Evolutionary conservation across 2,797 vertebrate genomes (phyloP).

Genomic region (Oreortyx pictus): DNA sequence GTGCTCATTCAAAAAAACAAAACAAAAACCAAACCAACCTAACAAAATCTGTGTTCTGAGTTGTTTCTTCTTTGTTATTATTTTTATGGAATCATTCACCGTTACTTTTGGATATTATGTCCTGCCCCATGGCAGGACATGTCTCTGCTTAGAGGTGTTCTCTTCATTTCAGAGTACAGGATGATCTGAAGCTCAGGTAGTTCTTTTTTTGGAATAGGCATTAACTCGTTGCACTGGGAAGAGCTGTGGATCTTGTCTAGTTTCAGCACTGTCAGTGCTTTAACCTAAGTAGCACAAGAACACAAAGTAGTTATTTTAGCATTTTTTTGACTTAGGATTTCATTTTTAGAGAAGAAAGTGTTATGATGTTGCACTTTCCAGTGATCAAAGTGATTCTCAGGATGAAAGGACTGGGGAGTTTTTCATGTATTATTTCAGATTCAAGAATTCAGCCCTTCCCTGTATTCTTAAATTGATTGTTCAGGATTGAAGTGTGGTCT

Average conservation of each 20-base stretch:
- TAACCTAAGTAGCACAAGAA: neutral
- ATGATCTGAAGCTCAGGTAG: accelerated
- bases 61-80: neutral
- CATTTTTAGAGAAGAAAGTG: neutral
- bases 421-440: neutral
- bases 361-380: neutral
- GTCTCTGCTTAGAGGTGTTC: neutral
- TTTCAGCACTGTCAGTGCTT: neutral
- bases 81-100: neutral
- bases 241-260: neutral
- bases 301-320: neutral
- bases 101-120: neutral
- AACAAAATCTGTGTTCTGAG: neutral
- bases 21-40: neutral
- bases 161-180: neutral
- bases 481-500: neutral
- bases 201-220: neutral
- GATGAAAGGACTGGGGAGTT: neutral
- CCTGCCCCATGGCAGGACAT: accelerated
- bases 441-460: neutral
- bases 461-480: neutral
- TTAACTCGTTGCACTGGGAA: neutral
- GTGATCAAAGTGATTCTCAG: neutral
- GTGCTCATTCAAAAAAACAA: conserved; percentile 60
- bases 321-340: neutral